Evolutionary conservation across 2,888 invertebrate genomes (phyloP).

Genomic region (Actias luna): DNA sequence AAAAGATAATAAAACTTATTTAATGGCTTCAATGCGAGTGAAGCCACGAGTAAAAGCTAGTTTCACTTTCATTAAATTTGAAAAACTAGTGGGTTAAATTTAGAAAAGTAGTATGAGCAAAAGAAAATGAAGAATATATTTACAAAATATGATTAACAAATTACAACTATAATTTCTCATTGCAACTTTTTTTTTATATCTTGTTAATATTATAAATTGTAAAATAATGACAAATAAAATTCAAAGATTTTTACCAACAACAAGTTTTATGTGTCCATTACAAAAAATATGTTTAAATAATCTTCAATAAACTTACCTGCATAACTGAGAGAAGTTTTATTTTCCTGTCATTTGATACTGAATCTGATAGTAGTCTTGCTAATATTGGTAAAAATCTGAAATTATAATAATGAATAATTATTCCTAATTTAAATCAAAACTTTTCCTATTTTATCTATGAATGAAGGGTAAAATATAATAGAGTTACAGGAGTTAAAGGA

Average conservation of each 20-base stretch:
- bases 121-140: too few species aligned
- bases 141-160: too few species aligned
- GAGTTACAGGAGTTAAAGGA: too few species aligned
- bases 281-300: not conserved
- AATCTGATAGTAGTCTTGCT: conserved; percentile 81
- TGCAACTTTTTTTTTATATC: not conserved
- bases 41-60: too few species aligned
- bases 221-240: not conserved
- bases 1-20: too few species aligned
- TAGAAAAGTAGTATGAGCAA: too few species aligned
- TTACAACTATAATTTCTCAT: not conserved
- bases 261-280: not conserved
- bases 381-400: conserved; percentile 85
- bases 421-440: not conserved
- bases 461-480: too few species aligned
- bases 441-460: too few species aligned
- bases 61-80: too few species aligned
- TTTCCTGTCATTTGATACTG: conserved; percentile 84
- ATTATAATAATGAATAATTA: conserved; percentile 21
- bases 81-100: too few species aligned
- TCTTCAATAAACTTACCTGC: conserved; percentile 68
- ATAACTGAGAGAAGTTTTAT: conserved; percentile 83
- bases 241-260: too few species aligned
- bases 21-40: too few species aligned
- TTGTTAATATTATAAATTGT: not conserved